Base-by-base conservation (phyloP, 2,888 invertebrate genomes). In the Parnassius smintheus region DNA sequence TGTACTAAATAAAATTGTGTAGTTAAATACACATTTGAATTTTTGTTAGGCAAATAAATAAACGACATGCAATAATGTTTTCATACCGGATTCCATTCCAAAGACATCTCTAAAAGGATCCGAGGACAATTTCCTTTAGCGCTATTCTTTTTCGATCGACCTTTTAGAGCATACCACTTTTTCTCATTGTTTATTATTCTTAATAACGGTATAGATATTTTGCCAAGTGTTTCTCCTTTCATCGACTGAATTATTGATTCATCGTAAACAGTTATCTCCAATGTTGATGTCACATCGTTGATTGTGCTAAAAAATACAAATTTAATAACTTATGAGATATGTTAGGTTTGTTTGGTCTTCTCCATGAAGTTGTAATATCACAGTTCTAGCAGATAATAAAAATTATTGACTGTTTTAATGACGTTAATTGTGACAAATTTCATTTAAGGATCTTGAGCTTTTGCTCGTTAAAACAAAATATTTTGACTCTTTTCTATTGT, bases 51-150 rank as follows among this genome's bases (percentile, higher is more conserved):
- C 13, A 9, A 7, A 45, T 49, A 13, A 12, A 2, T 44, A 1
- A n/a, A 42, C 12, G 7, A 52, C 18, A 50, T 42, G 22, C 7
- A 22, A 12, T 11, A 35, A 8, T 12, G 13, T 49, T 49, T 8
- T 9, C 8, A 82, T 75, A 91, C 91, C 74, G 91, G 90, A 71
- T 91, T 91, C 90, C 90, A 91, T 18, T 77, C 86, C 7, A 91
- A 72, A 12, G 86, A 84, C 88, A 91, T 90, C 73, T 91, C 88
- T 65, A 91, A 66, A 48, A 86, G 75, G 66, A 91, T 81, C 68
- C 88, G 80, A 0, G 91, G 88, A 25, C 86, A 86, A 70, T 86
- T 86, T 4, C 88, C 88, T 66, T 81, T 85, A 0, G 86, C 86
- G 44, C 77, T 78, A 22, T 78, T 70, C 61, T 83, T 87, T 65